Conservation (phyloP, 2,888 invertebrate genomes). For the Drosophila formosana region DNA sequence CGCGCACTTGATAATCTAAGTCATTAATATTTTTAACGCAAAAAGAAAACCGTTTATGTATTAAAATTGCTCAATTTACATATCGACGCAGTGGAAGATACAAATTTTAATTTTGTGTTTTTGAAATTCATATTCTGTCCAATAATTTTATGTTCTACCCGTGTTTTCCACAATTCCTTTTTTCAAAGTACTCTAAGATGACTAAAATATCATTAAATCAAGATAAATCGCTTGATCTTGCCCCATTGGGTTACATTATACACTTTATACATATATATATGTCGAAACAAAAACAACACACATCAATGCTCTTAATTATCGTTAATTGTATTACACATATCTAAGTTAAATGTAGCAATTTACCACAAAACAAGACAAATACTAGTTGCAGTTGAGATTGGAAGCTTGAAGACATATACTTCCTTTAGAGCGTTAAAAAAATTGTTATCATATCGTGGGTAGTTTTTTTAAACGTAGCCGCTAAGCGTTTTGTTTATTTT, state of each 20-base stretch:
- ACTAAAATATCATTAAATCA: not conserved
- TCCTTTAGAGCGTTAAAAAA: slow-evolving; percentile 1
- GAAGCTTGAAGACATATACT: not conserved
- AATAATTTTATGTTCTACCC: not conserved
- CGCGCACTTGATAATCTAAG: not conserved
- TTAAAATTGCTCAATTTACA: not conserved
- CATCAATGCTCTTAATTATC: not conserved
- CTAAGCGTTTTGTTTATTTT: slow-evolving; percentile 16
- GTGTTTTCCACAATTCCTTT: not conserved
- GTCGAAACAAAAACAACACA: not conserved
- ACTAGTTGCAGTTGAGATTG: not conserved
- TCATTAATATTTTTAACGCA: not conserved
- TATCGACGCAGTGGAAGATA: not conserved
- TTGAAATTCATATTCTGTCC: not conserved
- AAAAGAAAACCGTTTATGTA: not conserved
- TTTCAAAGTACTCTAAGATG: not conserved
- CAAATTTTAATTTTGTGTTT: not conserved
- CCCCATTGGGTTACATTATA: not conserved
- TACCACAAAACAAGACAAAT: not conserved
- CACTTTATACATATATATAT: not conserved
- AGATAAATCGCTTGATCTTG: not conserved
- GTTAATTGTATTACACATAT: slow-evolving; percentile 3
- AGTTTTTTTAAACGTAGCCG: slow-evolving; percentile 5
- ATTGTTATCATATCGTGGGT: slow-evolving; percentile 6
- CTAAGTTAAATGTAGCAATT: slow-evolving; percentile 5